Evolutionary conservation across 1,140 invertebrate genomes (phyloP).

Genomic region (Adelges cooleyi): DNA sequence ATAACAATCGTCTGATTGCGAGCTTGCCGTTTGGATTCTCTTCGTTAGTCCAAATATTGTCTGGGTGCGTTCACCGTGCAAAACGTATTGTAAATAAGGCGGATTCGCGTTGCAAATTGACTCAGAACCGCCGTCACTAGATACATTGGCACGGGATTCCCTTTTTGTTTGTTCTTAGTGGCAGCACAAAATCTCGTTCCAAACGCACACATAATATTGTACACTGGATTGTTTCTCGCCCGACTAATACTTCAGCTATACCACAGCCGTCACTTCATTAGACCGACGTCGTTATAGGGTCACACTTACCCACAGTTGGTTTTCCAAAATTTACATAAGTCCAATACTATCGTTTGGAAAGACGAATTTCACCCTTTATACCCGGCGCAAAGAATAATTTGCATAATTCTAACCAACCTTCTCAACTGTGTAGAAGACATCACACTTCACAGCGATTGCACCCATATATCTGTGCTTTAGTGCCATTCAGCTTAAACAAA

Average conservation of each 20-base stretch:
- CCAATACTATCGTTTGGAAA: too few species aligned
- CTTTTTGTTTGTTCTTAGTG: slow-evolving; percentile 14
- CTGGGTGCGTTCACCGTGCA: slow-evolving; percentile 19
- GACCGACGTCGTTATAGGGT: neutral
- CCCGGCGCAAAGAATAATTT: too few species aligned
- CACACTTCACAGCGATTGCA: too few species aligned
- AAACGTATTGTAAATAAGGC: slow-evolving; percentile 25
- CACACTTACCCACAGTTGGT: neutral
- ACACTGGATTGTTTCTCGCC: too few species aligned
- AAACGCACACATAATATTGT: too few species aligned
- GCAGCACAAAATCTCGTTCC: too few species aligned
- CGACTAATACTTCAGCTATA: too few species aligned
- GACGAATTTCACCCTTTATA: too few species aligned
- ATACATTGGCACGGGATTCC: neutral
- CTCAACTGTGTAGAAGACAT: too few species aligned
- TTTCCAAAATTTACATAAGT: slow-evolving; percentile 23
- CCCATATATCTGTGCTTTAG: too few species aligned
- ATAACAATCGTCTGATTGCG: slow-evolving; percentile 3
- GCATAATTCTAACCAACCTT: too few species aligned
- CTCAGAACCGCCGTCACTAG: slow-evolving; percentile 1
- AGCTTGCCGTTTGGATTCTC: neutral
- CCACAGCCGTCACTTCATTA: neutral
- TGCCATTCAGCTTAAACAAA: too few species aligned
- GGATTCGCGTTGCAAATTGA: slow-evolving; percentile 18
- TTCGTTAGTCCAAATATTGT: slow-evolving; percentile 28